Percentiles rank a stretch among this genome's conserved stretches.
These are phyloP conservation scores for Centruroides vittatus DNA, from an alignment of 1,140 invertebrate genomes.

Conservation along the genomic window DNA sequence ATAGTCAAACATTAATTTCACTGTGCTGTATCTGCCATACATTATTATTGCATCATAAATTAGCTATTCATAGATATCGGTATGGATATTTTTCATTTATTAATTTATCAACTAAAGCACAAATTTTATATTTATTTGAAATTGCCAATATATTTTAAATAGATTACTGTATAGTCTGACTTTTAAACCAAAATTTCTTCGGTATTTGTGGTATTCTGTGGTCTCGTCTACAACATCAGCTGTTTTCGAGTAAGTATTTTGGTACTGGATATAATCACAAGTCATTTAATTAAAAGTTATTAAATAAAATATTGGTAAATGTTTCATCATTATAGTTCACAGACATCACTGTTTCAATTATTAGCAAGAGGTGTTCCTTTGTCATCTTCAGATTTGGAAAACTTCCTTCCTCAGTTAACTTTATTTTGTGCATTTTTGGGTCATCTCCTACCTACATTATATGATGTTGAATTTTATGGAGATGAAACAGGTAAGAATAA, in stretches of 20 bases:
- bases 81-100: too few relatives aligned
- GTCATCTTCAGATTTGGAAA: conserved; percentile 45
- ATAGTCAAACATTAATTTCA: conserved; percentile 26
- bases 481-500: conserved; percentile 20
- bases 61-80: conserved; percentile 25
- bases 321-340: conserved; percentile 14
- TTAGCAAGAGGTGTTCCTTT: conserved; percentile 51
- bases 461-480: conserved; percentile 67
- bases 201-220: conserved; percentile 53
- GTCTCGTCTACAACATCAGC: conserved; percentile 36
- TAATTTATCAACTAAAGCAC: too few relatives aligned
- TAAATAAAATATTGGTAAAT: too few relatives aligned
- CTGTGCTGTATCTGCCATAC: conserved; percentile 63
- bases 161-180: conserved; percentile 64
- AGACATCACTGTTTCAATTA: conserved; percentile 49
- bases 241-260: conserved; percentile 33
- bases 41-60: conserved; percentile 27
- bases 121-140: too few relatives aligned
- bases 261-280: too few relatives aligned
- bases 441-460: conserved; percentile 63
- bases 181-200: conserved; percentile 66
- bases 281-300: too few relatives aligned
- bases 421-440: conserved; percentile 75
- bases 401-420: conserved; percentile 60
- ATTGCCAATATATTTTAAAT: too few relatives aligned